Evolutionary conservation across 2,888 invertebrate species (phyloP).

Genomic region (Rhamphomyia laevipes): DNA sequence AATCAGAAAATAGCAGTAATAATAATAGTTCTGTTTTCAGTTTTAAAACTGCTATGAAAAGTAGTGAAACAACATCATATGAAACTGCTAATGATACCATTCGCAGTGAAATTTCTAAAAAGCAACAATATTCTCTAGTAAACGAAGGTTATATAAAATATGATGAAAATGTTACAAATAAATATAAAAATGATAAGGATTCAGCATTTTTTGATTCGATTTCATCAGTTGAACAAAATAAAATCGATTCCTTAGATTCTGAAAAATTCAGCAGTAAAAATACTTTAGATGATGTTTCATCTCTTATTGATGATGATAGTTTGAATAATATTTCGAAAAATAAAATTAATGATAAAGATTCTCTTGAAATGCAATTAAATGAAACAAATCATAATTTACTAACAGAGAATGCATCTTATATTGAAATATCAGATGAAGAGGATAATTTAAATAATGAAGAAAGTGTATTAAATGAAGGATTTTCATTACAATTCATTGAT

Average conservation of each 20-base stretch:
- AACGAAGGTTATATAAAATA: neutral
- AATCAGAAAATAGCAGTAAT: constrained; percentile 21
- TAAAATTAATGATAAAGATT: too few relatives aligned
- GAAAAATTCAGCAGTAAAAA: too few relatives aligned
- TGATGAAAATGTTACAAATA: neutral
- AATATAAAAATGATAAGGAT: too few relatives aligned
- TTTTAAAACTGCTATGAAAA: constrained; percentile 9
- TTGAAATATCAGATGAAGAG: constrained; percentile 19
- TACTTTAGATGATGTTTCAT: too few relatives aligned
- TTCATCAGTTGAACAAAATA: neutral
- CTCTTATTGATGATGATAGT: too few relatives aligned
- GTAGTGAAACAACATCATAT: constrained; percentile 24
- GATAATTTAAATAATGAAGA: constrained; percentile 10
- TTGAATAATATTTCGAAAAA: too few relatives aligned
- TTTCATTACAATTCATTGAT: constrained; percentile 1
- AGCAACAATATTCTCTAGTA: neutral
- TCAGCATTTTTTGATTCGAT: too few relatives aligned
- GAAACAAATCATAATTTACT: constrained; percentile 12
- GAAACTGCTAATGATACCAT: constrained; percentile 28
- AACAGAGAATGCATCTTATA: neutral
- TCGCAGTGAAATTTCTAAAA: constrained; percentile 3
- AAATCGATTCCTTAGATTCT: neutral
- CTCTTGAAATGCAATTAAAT: neutral
- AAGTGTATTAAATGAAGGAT: constrained; percentile 9
- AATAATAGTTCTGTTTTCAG: constrained; percentile 21